A percentile compares a stretch with the other conserved stretches of the same genome.
Conservation (phyloP, 2,888 invertebrate genomes). For the Yponomeuta plumbellus region DNA sequence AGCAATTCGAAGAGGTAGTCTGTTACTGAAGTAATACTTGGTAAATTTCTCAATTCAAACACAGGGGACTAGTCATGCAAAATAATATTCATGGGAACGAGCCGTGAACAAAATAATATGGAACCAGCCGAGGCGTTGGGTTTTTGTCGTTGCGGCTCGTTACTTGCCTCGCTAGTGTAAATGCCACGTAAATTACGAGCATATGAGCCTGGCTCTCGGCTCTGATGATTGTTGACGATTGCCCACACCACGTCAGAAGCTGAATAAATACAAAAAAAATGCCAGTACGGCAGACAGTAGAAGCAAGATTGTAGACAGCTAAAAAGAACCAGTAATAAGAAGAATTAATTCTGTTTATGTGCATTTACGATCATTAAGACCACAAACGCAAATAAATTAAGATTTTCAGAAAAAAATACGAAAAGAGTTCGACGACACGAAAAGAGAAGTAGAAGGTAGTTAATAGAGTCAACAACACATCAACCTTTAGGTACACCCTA, state of each 20-base stretch:
- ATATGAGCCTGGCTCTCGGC: slow-evolving; percentile 7
- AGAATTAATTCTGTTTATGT: too few relatives aligned
- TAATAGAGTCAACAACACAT: too few relatives aligned
- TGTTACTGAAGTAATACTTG: too few relatives aligned
- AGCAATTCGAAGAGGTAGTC: too few relatives aligned
- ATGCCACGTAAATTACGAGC: slow-evolving; percentile 25
- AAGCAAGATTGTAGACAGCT: neutral
- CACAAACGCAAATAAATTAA: too few relatives aligned
- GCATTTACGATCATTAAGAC: too few relatives aligned
- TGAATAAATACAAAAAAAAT: neutral
- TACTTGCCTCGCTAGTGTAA: slow-evolving; percentile 34
- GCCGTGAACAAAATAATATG: slow-evolving; percentile 29
- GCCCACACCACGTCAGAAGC: neutral
- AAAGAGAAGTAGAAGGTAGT: too few relatives aligned
- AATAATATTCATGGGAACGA: slow-evolving; percentile 21
- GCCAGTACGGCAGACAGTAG: neutral
- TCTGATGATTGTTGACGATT: slow-evolving; percentile 6
- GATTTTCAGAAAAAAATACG: too few relatives aligned
- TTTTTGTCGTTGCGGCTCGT: slow-evolving; percentile 57
- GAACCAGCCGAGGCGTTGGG: slow-evolving; percentile 38
- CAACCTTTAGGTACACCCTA: too few relatives aligned
- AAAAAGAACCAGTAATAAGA: too few relatives aligned
- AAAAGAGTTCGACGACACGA: too few relatives aligned
- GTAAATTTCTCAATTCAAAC: too few relatives aligned
- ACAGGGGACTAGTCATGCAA: neutral